Evolutionary conservation across 2,113 vertebrate species (phyloP).

Genomic region (Chaetorhynchus papuensis): DNA sequence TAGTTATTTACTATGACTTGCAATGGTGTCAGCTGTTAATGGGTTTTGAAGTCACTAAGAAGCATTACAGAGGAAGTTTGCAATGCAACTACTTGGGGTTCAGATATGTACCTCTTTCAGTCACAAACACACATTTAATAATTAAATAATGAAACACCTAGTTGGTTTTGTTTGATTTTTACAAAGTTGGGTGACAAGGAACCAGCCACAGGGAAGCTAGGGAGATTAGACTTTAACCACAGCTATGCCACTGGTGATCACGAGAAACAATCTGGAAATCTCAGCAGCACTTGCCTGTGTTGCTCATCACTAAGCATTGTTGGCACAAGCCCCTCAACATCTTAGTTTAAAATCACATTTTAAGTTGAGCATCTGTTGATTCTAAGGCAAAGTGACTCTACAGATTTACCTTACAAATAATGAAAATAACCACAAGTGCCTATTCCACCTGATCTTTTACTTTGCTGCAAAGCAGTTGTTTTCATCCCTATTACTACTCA

Average conservation of each 20-base stretch:
- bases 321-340: not conserved
- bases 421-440: not conserved
- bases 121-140: not conserved
- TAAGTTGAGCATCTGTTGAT: not conserved
- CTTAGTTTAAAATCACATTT: not conserved
- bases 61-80: not conserved
- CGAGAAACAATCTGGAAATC: fast-evolving
- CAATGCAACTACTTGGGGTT: not conserved
- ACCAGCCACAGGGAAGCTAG: not conserved
- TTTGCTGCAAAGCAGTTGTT: not conserved
- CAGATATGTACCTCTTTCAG: not conserved
- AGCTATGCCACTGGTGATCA: not conserved
- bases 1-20: not conserved
- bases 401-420: not conserved
- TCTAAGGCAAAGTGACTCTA: not conserved
- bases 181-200: not conserved
- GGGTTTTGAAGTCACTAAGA: not conserved
- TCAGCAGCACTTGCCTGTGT: not conserved
- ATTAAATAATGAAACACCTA: not conserved
- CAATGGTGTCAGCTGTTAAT: not conserved
- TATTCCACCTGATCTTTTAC: not conserved
- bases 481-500: not conserved
- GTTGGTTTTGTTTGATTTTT: not conserved
- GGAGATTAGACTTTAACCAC: not conserved
- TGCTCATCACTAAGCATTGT: not conserved